Evolutionary conservation across 30 jellyfish, hydroid and myxozoan species (phyloP), one percentile per base, ranked within the genome.

Genomic region (Clytia hemisphaerica): DNA sequence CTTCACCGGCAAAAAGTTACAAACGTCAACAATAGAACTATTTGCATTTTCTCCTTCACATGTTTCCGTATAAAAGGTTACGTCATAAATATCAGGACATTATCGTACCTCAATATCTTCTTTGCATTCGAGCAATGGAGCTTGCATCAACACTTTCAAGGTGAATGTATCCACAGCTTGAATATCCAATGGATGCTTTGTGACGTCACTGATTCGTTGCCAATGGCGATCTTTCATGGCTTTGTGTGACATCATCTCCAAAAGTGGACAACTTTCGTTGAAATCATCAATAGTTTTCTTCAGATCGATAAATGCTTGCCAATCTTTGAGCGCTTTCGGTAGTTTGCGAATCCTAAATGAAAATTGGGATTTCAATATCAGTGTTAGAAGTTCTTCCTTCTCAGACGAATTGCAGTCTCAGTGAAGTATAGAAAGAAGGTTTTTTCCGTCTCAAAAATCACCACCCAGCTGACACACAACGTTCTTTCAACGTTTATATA

Each of bases 61-160:
- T n/a, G n/a, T n/a, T n/a, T n/a, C n/a, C n/a, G n/a, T n/a, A n/a
- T n/a, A n/a, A n/a, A n/a, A n/a, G n/a, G n/a, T n/a, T n/a, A n/a
- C n/a, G n/a, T n/a, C n/a, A n/a, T n/a, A n/a, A n/a, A n/a, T n/a
- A n/a, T 58, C 36, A 51, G 16, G 7, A 15, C 12, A 15, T 29
- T 58, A 53, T 9, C 84, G 6, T 33, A 83, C 95, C 92, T 83
- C 95, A 55, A 83, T 83, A 61, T 83, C 95, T 45, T 83, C 95
- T 40, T 83, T 83, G 57, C 25, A 10, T 48, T 67, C 79, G n/a
- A 83, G 82, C 47, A 83, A 47, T 0, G 95, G 95, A 16, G 95
- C 95, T 46, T 83, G 87, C 95, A 83, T 83, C 35, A 83, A 64
- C 50, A 71, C 68, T 45, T 83, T 46, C 58, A 83, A 58, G 33